phyloP scores from a whole-genome alignment of 2,888 invertebrate genomes.

The Choristoneura rosaceana region DNA sequence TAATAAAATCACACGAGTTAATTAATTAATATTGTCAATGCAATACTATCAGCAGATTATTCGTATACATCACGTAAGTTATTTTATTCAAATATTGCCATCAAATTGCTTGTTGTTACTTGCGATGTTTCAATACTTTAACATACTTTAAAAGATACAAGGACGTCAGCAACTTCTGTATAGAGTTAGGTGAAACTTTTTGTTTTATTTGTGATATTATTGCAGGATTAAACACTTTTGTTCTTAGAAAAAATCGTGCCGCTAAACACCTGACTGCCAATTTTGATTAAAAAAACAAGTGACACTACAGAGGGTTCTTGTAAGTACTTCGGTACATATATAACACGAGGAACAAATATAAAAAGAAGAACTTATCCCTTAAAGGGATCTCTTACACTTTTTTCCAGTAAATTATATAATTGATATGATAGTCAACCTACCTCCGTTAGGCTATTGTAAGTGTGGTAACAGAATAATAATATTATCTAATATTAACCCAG shows the following conservation, averaged over 20 bases:
- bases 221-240: background rate
- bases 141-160: constrained; percentile 18
- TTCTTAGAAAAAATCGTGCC: background rate
- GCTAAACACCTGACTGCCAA: no score
- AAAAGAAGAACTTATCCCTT: no score
- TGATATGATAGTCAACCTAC: no score
- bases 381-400: no score
- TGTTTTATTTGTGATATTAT: background rate
- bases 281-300: no score
- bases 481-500: no score
- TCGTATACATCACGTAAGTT: background rate
- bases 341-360: no score
- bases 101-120: constrained; percentile 46
- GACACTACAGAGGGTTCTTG: background rate
- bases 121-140: constrained; percentile 4
- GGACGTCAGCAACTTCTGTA: background rate
- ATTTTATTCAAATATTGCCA: constrained; percentile 42
- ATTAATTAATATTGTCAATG: constrained; percentile 16
- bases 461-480: no score
- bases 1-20: constrained; percentile 17
- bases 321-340: no score
- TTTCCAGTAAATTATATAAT: no score
- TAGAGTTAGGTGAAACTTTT: background rate
- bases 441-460: no score
- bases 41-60: constrained; percentile 11